A percentile compares a stretch with the other conserved stretches of the same genome.
Evolutionary conservation across 2,113 vertebrate genomes (phyloP).

Genomic region (Brachyhypopomus gauderio): DNA sequence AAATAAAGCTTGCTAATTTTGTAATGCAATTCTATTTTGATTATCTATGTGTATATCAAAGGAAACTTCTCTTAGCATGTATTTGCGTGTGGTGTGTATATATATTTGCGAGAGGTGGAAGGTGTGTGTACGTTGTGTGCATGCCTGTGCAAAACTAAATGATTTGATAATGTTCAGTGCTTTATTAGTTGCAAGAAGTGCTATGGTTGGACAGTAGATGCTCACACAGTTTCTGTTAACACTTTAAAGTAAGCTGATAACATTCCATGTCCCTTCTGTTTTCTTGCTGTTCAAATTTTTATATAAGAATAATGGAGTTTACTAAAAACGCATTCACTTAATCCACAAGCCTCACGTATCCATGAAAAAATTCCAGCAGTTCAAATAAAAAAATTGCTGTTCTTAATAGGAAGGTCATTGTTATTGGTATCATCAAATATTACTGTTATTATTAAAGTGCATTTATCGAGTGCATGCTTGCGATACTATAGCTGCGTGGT

Average conservation of each 20-base stretch:
- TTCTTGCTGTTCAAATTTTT: background rate
- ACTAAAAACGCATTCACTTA: background rate
- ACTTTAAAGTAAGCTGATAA: slow-evolving; percentile 11
- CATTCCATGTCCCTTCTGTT: background rate
- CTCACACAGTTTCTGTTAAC: background rate
- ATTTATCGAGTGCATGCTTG: slow-evolving; percentile 41
- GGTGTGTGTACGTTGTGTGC: background rate
- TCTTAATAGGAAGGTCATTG: slow-evolving; percentile 31
- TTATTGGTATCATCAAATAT: slow-evolving; percentile 43
- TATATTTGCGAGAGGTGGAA: background rate
- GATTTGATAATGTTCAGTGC: background rate
- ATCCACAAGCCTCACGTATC: background rate
- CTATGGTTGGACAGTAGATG: background rate
- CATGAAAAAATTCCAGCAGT: slow-evolving; percentile 42
- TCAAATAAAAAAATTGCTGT: slow-evolving; percentile 36
- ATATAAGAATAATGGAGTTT: slow-evolving; percentile 15
- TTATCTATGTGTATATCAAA: background rate
- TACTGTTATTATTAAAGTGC: slow-evolving; percentile 47
- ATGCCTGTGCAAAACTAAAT: background rate
- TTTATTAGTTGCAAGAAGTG: slow-evolving; percentile 24
- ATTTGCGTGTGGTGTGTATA: background rate
- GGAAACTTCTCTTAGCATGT: background rate
- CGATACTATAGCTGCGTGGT: slow-evolving; percentile 90
- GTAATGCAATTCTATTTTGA: background rate
- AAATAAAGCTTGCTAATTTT: too few species aligned